Conservation (phyloP, 2,113 vertebrate species). For the Saccopteryx leptura region DNA sequence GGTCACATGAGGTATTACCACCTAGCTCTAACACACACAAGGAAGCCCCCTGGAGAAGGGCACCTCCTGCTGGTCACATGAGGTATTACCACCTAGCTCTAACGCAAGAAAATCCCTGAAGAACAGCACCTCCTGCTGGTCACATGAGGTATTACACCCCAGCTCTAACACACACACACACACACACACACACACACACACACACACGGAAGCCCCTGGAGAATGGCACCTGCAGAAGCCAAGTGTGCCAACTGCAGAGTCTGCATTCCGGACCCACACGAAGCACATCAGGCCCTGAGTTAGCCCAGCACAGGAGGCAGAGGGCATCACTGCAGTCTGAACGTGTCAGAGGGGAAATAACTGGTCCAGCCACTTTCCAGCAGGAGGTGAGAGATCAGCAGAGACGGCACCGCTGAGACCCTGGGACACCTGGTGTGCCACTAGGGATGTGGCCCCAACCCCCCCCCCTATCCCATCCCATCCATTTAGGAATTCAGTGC, state of each 20-base stretch:
- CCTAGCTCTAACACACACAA: no score
- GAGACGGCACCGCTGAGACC: neutral
- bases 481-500: accelerated
- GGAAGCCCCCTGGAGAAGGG: no score
- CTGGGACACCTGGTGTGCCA: accelerated
- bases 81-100: neutral
- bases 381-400: no score
- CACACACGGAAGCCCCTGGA: no score
- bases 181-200: no score
- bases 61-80: neutral
- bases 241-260: neutral
- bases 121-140: neutral
- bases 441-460: accelerated
- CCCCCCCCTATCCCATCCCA: neutral
- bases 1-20: accelerated
- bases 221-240: neutral
- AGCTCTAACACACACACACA: neutral
- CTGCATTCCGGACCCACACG: neutral
- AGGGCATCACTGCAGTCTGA: neutral
- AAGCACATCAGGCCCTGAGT: accelerated
- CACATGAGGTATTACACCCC: neutral
- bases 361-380: neutral
- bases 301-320: accelerated
- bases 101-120: no score
- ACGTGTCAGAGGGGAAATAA: accelerated